Percentiles rank a stretch among this genome's conserved stretches.
phyloP scores from a whole-genome alignment of 2,113 vertebrate species.

The Heterocephalus glaber region DNA sequence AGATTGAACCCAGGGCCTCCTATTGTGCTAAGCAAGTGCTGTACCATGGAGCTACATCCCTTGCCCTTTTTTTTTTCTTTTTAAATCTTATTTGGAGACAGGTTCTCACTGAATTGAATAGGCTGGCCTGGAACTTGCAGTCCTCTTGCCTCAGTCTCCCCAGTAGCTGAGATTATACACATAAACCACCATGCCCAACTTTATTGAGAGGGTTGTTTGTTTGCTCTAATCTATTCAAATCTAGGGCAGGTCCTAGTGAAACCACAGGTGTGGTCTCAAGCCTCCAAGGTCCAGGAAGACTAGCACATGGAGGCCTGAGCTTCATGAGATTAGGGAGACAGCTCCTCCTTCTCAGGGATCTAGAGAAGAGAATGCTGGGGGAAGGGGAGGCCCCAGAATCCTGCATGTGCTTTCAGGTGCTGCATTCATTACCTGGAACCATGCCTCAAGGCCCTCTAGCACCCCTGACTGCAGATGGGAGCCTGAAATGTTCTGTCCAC shows the following conservation, averaged over 20 bases:
- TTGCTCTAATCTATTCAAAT: neutral
- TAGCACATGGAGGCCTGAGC: neutral
- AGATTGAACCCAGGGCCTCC: neutral
- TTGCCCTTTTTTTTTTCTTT: neutral
- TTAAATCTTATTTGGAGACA: neutral
- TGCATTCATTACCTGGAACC: neutral
- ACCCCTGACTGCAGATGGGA: neutral
- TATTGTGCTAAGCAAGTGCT: neutral
- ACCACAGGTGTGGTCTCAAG: neutral
- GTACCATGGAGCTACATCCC: neutral
- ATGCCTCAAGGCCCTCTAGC: neutral
- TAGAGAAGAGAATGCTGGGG: neutral
- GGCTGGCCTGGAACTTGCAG: neutral
- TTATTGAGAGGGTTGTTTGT: neutral
- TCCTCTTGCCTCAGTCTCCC: neutral
- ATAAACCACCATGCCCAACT: neutral
- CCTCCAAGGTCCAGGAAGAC: neutral
- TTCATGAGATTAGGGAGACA: neutral
- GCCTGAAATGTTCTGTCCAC: neutral
- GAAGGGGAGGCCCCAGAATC: neutral
- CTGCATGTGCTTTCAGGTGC: neutral
- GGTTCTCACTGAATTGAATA: neutral
- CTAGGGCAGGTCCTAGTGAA: neutral
- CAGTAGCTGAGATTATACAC: neutral
- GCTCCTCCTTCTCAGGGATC: neutral